phyloP scores from a whole-genome alignment of 2,797 vertebrate species.

The Sebastolobus alascanus region DNA sequence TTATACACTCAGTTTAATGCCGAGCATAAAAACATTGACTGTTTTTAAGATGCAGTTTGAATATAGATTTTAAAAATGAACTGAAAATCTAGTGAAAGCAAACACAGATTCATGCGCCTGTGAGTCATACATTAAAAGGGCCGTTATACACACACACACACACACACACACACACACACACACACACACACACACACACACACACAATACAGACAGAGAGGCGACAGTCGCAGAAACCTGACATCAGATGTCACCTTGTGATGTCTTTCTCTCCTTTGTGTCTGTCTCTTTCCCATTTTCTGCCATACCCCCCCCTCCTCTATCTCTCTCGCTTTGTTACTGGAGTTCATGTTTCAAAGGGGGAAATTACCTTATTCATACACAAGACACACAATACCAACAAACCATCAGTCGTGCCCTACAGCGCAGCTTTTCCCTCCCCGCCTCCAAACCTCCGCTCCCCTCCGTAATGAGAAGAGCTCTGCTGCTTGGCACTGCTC shows the following conservation, averaged over 20 bases:
- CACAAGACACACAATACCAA: conserved; percentile 47
- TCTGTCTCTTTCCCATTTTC: conserved; percentile 28
- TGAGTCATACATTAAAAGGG: not conserved
- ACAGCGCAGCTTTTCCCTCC: conserved; percentile 13
- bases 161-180: conserved; percentile 1
- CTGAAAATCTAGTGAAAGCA: not conserved
- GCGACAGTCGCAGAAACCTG: conserved; percentile 52
- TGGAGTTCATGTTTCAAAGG: conserved; percentile 55
- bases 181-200: not conserved
- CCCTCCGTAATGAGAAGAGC: conserved; percentile 23
- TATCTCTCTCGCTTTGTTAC: not conserved
- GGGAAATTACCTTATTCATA: conserved; percentile 52
- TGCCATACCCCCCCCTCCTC: not conserved
- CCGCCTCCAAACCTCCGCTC: conserved; percentile 4
- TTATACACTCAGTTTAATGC: conserved; percentile 39
- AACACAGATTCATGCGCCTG: not conserved
- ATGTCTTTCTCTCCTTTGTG: conserved; percentile 45
- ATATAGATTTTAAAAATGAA: not conserved
- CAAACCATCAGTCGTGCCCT: conserved; percentile 45
- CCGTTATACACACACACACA: not conserved
- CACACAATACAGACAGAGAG: conserved; percentile 45
- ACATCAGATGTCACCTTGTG: conserved; percentile 70
- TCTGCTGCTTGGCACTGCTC: conserved; percentile 21
- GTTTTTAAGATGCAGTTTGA: not conserved
- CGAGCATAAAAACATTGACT: conserved; percentile 6